Conservation (phyloP, 1,140 invertebrate genomes). For the Onthophagus taurus region DNA sequence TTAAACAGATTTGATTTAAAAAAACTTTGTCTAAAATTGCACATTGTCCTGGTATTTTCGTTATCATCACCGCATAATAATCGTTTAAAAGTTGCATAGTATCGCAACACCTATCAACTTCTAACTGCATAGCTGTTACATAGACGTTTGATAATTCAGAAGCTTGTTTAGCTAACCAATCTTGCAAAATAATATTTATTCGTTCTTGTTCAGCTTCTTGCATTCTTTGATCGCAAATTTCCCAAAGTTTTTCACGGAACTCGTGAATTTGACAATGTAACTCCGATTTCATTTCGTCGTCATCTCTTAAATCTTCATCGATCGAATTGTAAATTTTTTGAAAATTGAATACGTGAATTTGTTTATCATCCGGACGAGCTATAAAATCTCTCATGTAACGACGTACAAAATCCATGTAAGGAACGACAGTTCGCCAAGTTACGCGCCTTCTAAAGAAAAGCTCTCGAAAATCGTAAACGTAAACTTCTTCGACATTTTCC, state of each 20-base stretch:
- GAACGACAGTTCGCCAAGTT: constrained; percentile 41
- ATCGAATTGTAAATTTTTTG: constrained; percentile 47
- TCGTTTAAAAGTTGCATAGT: constrained; percentile 45
- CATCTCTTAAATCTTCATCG: constrained; percentile 43
- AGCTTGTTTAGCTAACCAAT: constrained; percentile 43
- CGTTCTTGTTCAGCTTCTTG: constrained; percentile 41
- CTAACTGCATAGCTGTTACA: constrained; percentile 44
- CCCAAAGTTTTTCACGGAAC: constrained; percentile 35
- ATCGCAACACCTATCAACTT: constrained; percentile 45
- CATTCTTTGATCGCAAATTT: constrained; percentile 46
- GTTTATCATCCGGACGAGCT: constrained; percentile 43
- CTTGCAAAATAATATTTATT: constrained; percentile 38
- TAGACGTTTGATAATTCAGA: constrained; percentile 44
- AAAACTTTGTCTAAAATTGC: constrained; percentile 3
- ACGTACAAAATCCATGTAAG: constrained; percentile 42
- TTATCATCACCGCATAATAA: constrained; percentile 46
- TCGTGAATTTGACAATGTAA: constrained; percentile 38
- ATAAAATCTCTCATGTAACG: constrained; percentile 44
- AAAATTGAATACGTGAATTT: constrained; percentile 43
- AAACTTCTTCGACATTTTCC: constrained; percentile 45
- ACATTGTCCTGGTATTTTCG: constrained; percentile 15
- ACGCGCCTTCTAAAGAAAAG: constrained; percentile 44
- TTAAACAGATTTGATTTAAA: background rate
- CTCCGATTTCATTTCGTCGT: constrained; percentile 40
- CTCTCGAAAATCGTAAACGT: constrained; percentile 43